These are phyloP conservation scores for Actenoides hombroni DNA, from an alignment of 2,113 vertebrate species.

Conservation along the genomic window DNA sequence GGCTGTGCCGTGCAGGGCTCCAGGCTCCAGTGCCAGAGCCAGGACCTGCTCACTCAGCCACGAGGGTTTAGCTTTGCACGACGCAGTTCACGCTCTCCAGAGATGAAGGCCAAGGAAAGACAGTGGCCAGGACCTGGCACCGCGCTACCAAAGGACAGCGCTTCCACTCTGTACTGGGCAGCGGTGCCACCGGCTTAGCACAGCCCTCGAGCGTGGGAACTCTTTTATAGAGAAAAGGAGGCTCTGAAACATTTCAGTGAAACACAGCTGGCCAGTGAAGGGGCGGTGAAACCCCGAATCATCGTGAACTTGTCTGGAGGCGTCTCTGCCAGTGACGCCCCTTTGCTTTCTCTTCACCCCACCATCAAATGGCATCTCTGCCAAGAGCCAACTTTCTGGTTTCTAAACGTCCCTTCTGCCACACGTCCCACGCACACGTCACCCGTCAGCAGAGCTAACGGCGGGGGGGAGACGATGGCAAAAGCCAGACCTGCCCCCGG, in stretches of 20 bases:
- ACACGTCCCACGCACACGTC: background rate
- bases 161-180: accelerated
- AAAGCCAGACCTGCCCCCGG: background rate
- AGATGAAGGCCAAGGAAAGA: background rate
- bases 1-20: background rate
- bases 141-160: background rate
- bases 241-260: background rate
- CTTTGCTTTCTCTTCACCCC: background rate
- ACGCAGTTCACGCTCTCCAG: background rate
- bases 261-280: background rate
- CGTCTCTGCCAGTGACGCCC: background rate
- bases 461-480: accelerated
- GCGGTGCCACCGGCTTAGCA: background rate
- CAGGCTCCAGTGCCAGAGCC: background rate
- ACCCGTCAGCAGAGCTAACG: background rate
- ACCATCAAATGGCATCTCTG: background rate
- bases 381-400: background rate
- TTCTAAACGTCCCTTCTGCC: background rate
- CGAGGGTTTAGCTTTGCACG: accelerated
- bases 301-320: background rate
- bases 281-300: background rate
- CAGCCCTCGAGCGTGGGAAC: background rate
- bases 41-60: background rate
- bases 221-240: background rate
- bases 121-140: accelerated